phyloP scores from a whole-genome alignment of 2,113 vertebrate genomes.

The Theropithecus gelada region DNA sequence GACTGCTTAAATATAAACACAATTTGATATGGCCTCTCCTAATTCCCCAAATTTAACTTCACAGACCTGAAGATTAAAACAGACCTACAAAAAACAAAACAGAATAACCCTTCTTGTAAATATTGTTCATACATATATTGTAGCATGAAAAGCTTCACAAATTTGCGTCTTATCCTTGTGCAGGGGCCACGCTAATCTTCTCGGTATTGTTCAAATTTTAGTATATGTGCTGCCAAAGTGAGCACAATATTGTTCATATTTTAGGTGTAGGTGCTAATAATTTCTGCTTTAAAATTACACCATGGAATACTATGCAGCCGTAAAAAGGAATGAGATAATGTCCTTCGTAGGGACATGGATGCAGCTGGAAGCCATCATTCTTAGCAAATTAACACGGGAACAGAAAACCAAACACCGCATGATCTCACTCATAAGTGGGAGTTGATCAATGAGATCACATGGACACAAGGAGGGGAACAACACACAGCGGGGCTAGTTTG shows the following conservation, averaged over 20 bases:
- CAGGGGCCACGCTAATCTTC: not conserved
- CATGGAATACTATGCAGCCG: too few species aligned
- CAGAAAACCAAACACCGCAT: too few species aligned
- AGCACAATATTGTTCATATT: not conserved
- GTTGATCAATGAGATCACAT: too few species aligned
- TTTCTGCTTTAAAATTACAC: not conserved
- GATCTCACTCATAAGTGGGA: too few species aligned
- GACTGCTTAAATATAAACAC: conserved; percentile 37
- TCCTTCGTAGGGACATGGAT: too few species aligned
- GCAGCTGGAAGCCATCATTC: too few species aligned
- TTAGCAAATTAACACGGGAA: too few species aligned
- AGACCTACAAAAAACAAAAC: not conserved
- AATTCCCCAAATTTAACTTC: not conserved
- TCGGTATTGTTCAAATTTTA: not conserved
- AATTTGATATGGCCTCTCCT: not conserved
- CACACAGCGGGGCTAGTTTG: too few species aligned
- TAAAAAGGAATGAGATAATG: too few species aligned
- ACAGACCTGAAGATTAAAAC: conserved; percentile 36
- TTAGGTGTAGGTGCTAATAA: not conserved
- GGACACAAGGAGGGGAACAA: too few species aligned
- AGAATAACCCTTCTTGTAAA: not conserved
- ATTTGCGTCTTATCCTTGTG: not conserved
- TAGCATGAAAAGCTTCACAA: not conserved
- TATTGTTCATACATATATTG: not conserved
- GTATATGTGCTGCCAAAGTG: not conserved